Evolutionary conservation across 2,888 invertebrate species (phyloP), one percentile per base, ranked within the genome.

Genomic region (Apodemia zela): DNA sequence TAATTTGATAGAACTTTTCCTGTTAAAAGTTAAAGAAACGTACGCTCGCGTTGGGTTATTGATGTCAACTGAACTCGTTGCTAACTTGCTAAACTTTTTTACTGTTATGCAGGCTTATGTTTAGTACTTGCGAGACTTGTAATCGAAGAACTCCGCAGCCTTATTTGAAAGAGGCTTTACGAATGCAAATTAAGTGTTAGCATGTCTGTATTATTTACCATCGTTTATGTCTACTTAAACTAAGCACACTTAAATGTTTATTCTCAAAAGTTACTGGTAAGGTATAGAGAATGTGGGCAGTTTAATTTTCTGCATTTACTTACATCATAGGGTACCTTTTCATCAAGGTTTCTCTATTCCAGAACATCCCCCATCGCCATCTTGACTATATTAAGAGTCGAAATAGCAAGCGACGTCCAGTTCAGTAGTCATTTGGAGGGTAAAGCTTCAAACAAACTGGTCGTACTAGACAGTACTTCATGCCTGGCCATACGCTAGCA

Each of bases 101-200:
- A 59, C 65, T 65, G 64, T 60, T 63, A 47, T 47, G 17, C 45
- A 67, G 59, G 66, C 59, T 47, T 25, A 21, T 21, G 47, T n/a
- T 62, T 61, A 63, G 60, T 61, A 47, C 62, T 67, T 59, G 65
- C 62, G 64, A 68, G 68, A 66, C 63, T 65, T 63, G 68, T 69
- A 59, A 66, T 62, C 67, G 67, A 62, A 65, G 60, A 69, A 63
- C 66, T 66, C 65, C 64, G 66, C 65, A 63, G 75, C 79, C 82
- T 79, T 79, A 76, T 70, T 65, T 69, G 72, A 74, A 74, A 76
- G 74, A 79, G 80, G 79, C 80, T 82, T 75, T 72, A 68, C 70
- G 61, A 61, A 63, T 59, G 59, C 61, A 63, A 71, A 66, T 62
- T n/a, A 60, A 33, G 21, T 62, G 18, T 62, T 62, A 54, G 25